phyloP scores from a whole-genome alignment of 1,140 invertebrate species.

The Bombyx mori region DNA sequence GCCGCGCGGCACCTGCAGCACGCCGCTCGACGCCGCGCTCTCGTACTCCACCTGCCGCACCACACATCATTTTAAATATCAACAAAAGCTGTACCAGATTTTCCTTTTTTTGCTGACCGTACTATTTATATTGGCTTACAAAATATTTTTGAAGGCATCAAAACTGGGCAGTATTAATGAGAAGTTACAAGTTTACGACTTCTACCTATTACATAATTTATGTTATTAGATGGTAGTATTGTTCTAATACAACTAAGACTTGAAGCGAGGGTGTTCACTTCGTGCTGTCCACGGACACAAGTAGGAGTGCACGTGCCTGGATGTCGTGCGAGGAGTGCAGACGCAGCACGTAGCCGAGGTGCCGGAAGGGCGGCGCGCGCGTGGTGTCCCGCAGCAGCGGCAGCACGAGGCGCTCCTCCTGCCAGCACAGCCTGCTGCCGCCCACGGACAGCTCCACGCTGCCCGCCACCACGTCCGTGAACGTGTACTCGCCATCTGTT shows the following conservation, averaged over 20 bases:
- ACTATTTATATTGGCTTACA: too few species aligned
- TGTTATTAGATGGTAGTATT: too few species aligned
- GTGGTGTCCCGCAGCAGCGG: conserved; percentile 77
- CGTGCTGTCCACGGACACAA: too few species aligned
- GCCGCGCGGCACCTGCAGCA: conserved; percentile 29
- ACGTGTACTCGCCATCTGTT: conserved; percentile 80
- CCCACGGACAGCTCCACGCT: conserved; percentile 83
- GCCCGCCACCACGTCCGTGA: conserved; percentile 85
- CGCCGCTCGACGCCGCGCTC: conserved; percentile 20
- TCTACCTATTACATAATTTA: too few species aligned
- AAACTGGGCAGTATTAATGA: too few species aligned
- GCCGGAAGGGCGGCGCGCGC: conserved; percentile 79
- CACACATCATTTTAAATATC: background rate
- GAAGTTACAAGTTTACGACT: too few species aligned
- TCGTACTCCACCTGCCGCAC: conserved; percentile 40
- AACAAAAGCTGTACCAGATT: too few species aligned
- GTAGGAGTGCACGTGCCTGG: conserved; percentile 33
- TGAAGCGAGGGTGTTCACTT: too few species aligned
- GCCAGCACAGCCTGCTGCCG: conserved; percentile 81
- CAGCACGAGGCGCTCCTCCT: conserved; percentile 74
- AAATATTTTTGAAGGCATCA: too few species aligned
- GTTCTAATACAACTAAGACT: too few species aligned
- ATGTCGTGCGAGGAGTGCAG: conserved; percentile 82
- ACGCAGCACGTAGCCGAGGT: conserved; percentile 81
- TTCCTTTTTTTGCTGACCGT: too few species aligned